Evolutionary conservation across 2,113 vertebrate genomes (phyloP), one percentile per base, ranked within the genome.

Genomic region (Oryzias woworae): DNA sequence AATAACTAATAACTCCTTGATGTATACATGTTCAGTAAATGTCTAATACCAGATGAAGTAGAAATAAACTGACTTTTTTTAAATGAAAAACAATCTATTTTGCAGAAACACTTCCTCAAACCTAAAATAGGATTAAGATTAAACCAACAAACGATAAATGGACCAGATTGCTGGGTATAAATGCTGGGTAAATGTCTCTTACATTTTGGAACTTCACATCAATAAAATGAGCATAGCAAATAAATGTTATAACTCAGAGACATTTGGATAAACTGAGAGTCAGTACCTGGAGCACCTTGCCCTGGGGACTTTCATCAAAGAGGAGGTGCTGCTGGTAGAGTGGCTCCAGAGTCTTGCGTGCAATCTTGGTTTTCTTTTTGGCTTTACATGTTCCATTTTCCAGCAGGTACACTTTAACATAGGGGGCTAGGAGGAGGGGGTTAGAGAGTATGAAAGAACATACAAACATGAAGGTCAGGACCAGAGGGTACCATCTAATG

Each of bases 341-440:
- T 55, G 97, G 97, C 87, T 99, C 96, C 46, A 99, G 95, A n/a
- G 97, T 99, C 92, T 99, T 99, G 71, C 97, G 91, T 83, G 97
- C 96, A 92, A 98, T 99, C 91, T 98, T 97, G 66, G 97, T 99
- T 94, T 99, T 99, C 92, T 99, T 99, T 92, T 99, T 99, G 88
- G 97, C 96, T 94, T 98, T 95, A 77, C 96, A 98, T 57, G 92
- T 90, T 76, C 97, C 97, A 46, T 94, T 98, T 87, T 98, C 97
- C 91, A 99, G 89, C 86, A 99, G 91, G 81, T 99, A 99, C 6
- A 98, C 97, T 91, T 99, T 99, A 73, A 99, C 97, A 23, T 99
- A 99, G 0, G 97, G 97, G 87, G 97, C 97, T 99, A 85, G 55
- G 41, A 45, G 36, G 8, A 20, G 6, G 23, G 8, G 3, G 61